Evolutionary conservation across 2,888 invertebrate genomes (phyloP), one percentile per base, ranked within the genome.

Genomic region (Drosophila stalkeri): DNA sequence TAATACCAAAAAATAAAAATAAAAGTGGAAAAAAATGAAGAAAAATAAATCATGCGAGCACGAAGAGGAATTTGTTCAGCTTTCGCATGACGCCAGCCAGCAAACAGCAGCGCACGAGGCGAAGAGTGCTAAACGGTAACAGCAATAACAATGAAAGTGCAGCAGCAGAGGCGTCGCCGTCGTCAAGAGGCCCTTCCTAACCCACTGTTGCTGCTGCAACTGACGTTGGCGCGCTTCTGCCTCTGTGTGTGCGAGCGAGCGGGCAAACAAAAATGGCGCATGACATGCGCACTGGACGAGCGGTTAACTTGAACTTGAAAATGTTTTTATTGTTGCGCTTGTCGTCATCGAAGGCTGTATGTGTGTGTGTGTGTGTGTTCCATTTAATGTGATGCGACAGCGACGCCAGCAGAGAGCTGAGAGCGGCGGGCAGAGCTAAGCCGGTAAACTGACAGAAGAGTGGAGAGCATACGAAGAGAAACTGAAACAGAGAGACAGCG

Each of bases 251-350:
- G 65, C 57, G 71, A 65, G 66, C 44, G 56, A 69, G 56, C 60
- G 59, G 37, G 46, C 67, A 73, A 80, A 89, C 82, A 75, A 82
- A 80, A 64, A 75, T 74, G 69, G 75, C 77, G 79, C 71, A 72
- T 51, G 91, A 77, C 92, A 90, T 93, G 92, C 92, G 93, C 92
- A 91, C 70, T 82, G 80, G 44, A 77, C 79, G 75, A 46, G 79
- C 80, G 75, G 63, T 14, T 80, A 90, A 92, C 92, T 93, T 93
- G 93, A 93, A 93, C 93, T 93, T 93, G 93, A 93, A 93, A 88
- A 68, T 69, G 27, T 73, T 78, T 69, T 86, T 78, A 76, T 79
- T 76, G 72, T 79, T 67, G 63, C 64, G 71, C 68, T 60, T 43
- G 62, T 64, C 64, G 55, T 41, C 55, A 55, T 55, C 59, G 52